Conservation (phyloP, 2,797 vertebrate genomes). For the Sebastes jordani region DNA sequence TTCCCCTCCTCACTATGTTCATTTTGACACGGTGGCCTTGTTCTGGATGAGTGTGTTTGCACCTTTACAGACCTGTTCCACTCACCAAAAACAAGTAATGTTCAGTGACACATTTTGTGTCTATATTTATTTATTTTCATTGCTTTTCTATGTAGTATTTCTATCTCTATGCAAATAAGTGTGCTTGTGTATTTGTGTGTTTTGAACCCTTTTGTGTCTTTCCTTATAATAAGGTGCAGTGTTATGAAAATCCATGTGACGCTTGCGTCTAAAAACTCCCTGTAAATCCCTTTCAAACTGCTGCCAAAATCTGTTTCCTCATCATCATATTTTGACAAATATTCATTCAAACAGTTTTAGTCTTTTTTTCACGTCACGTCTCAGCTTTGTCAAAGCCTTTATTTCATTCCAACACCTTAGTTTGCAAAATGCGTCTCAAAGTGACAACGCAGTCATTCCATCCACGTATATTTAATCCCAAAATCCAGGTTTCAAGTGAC, state of each 20-base stretch:
- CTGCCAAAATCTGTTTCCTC: constrained; percentile 16
- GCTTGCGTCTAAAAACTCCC: constrained; percentile 3
- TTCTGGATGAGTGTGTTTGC: not conserved
- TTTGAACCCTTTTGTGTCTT: not conserved
- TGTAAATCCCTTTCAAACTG: constrained; percentile 17
- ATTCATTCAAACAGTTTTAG: constrained; percentile 25
- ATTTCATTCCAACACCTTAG: constrained; percentile 10
- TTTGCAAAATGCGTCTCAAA: constrained; percentile 23
- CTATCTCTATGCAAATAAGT: constrained; percentile 1
- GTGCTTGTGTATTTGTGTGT: not conserved
- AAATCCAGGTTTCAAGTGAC: constrained; percentile 50
- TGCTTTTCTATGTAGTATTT: not conserved
- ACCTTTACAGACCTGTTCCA: not conserved
- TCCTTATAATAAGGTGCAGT: constrained; percentile 1
- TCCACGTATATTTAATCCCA: constrained; percentile 16
- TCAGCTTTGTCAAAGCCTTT: constrained; percentile 30
- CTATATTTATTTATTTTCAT: not conserved
- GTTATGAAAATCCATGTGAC: constrained; percentile 28
- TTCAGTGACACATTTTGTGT: not conserved
- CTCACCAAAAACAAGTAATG: not conserved
- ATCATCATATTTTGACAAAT: constrained; percentile 34
- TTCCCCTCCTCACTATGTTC: not conserved
- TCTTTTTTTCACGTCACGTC: constrained; percentile 19
- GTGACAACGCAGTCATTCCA: constrained; percentile 17
- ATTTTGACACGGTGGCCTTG: not conserved